A percentile compares a stretch with the other conserved stretches of the same genome.
These are phyloP conservation scores for Brachyalestes nurse DNA, from an alignment of 2,797 vertebrate species.

Conservation along the genomic window DNA sequence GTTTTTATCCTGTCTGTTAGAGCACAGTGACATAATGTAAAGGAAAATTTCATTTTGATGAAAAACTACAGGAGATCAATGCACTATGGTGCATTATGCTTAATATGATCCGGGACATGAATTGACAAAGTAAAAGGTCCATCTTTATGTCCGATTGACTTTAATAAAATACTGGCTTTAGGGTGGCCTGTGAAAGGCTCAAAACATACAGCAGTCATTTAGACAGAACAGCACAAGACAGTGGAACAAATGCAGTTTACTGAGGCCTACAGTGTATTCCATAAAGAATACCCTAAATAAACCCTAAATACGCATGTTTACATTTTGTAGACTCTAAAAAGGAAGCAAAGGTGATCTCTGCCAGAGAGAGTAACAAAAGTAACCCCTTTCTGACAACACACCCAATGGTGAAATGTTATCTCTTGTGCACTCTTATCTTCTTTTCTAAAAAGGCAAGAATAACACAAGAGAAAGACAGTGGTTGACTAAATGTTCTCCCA, in stretches of 20 bases:
- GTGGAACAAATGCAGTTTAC: neutral
- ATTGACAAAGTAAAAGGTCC: neutral
- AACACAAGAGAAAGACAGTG: neutral
- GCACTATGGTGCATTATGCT: too few relatives aligned
- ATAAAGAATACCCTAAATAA: neutral
- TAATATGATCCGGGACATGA: neutral
- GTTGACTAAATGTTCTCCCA: neutral
- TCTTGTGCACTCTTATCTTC: slow-evolving; percentile 9
- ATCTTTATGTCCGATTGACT: neutral
- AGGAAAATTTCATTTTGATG: neutral
- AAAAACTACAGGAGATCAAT: neutral
- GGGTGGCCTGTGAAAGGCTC: neutral
- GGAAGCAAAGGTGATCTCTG: neutral
- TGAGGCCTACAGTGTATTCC: neutral
- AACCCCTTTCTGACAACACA: neutral
- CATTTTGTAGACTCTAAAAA: neutral
- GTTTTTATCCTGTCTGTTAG: too few relatives aligned
- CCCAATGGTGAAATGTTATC: neutral
- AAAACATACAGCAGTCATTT: neutral
- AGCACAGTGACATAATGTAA: too few relatives aligned
- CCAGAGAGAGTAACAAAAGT: neutral
- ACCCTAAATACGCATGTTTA: neutral
- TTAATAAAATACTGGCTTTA: neutral
- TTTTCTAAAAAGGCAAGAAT: neutral
- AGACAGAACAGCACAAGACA: neutral